Evolutionary conservation across 1,140 invertebrate species (phyloP).

Genomic region (Drosophila takahashii): DNA sequence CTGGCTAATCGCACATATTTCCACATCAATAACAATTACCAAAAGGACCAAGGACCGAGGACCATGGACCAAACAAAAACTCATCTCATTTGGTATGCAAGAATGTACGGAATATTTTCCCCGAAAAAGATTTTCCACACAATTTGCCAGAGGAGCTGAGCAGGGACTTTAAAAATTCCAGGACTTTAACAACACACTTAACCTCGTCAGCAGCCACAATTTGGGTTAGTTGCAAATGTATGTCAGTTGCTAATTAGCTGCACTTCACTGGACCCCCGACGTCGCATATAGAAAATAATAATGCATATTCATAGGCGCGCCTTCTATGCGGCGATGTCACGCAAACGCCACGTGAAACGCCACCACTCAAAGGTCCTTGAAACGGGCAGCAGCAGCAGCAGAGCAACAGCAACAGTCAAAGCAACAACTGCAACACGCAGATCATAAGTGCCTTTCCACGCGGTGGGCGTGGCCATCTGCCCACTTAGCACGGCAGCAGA

Average conservation of each 20-base stretch:
- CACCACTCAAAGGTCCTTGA: slow-evolving; percentile 60
- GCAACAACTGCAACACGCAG: slow-evolving; percentile 24
- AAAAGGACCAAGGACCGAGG: slow-evolving; percentile 25
- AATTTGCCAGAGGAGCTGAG: slow-evolving; percentile 29
- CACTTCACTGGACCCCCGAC: slow-evolving; percentile 44
- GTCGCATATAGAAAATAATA: slow-evolving; percentile 54
- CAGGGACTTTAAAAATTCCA: slow-evolving; percentile 34
- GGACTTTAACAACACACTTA: slow-evolving; percentile 28
- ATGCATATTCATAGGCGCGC: slow-evolving; percentile 64
- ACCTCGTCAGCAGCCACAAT: slow-evolving; percentile 44
- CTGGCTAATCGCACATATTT: slow-evolving; percentile 70
- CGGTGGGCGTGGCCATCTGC: slow-evolving; percentile 34
- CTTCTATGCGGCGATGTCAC: slow-evolving; percentile 61
- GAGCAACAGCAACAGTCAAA: slow-evolving; percentile 9
- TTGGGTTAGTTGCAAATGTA: slow-evolving; percentile 55
- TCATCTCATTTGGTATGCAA: slow-evolving; percentile 60
- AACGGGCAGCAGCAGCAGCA: slow-evolving; percentile 21
- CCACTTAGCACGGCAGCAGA: slow-evolving; percentile 31
- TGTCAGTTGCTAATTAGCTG: slow-evolving; percentile 68
- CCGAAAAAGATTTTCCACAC: slow-evolving; percentile 55
- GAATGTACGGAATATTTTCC: slow-evolving; percentile 12
- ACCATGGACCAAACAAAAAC: slow-evolving; percentile 34
- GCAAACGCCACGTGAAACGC: slow-evolving; percentile 57
- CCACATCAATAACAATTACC: slow-evolving; percentile 74
- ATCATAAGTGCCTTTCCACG: slow-evolving; percentile 22